A percentile compares a stretch with the other conserved stretches of the same genome.
Evolutionary conservation across 2,113 vertebrate species (phyloP).

Genomic region (Gobius niger): DNA sequence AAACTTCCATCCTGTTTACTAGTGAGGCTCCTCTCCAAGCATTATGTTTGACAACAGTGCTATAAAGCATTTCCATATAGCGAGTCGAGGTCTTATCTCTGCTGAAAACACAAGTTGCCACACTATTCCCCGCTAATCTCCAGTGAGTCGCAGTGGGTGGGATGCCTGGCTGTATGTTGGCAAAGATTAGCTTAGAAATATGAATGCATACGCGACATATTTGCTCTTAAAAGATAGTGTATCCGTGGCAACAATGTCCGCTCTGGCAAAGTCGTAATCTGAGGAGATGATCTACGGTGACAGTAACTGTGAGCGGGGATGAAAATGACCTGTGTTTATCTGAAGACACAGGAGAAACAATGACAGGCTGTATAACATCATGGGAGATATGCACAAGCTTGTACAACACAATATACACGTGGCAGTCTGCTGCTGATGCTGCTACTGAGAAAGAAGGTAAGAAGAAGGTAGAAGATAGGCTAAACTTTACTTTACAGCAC

Average conservation of each 20-base stretch:
- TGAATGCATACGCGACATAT: slow-evolving; percentile 15
- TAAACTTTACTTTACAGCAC: no score
- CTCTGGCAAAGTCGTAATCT: slow-evolving; percentile 16
- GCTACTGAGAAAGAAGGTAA: no score
- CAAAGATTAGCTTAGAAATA: slow-evolving; percentile 8
- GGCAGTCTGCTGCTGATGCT: no score
- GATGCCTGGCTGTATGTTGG: not conserved
- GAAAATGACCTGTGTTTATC: slow-evolving; percentile 19
- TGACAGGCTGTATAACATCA: slow-evolving; percentile 4
- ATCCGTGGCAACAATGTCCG: slow-evolving; percentile 6
- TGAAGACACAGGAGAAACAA: slow-evolving; percentile 6
- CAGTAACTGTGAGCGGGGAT: slow-evolving; percentile 20
- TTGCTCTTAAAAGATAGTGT: slow-evolving; percentile 10
- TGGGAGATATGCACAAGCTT: not conserved
- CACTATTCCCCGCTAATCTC: slow-evolving; percentile 3
- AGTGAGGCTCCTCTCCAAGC: not conserved
- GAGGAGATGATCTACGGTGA: slow-evolving; percentile 20
- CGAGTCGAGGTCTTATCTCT: slow-evolving; percentile 1
- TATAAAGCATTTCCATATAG: slow-evolving; percentile 1
- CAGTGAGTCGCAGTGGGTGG: not conserved
- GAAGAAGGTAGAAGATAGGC: no score
- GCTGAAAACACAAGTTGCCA: slow-evolving; percentile 5
- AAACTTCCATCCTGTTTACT: not conserved
- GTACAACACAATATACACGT: no score
- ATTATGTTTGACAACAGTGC: not conserved